Evolutionary conservation across 2,113 vertebrate genomes (phyloP).

Genomic region (Oryzias woworae): DNA sequence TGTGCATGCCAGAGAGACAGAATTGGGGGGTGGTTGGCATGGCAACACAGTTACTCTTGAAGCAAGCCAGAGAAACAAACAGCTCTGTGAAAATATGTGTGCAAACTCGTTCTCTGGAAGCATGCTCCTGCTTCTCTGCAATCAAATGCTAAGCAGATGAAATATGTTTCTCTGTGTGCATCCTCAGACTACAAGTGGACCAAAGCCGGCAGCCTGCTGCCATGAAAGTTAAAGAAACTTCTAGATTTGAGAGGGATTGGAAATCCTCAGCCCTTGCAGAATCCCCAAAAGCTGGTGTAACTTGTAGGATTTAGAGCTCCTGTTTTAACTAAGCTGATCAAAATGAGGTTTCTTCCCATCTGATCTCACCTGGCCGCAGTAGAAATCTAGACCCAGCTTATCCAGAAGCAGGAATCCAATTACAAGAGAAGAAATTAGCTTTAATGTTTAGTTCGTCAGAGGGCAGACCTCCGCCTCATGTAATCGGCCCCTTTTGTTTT

Average conservation of each 20-base stretch:
- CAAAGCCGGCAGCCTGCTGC: conserved; percentile 38
- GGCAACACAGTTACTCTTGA: conserved; percentile 69
- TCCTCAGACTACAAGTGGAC: conserved; percentile 37
- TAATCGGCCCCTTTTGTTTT: conserved; percentile 29
- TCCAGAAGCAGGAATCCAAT: conserved; percentile 48
- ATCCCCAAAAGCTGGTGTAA: conserved; percentile 52
- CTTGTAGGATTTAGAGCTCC: conserved; percentile 15
- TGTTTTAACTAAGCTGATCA: conserved; percentile 17
- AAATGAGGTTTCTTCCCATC: background rate
- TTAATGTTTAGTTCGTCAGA: conserved; percentile 43
- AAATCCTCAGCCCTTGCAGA: conserved; percentile 20
- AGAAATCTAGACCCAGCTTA: conserved; percentile 43
- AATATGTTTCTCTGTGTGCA: background rate
- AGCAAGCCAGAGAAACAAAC: conserved; percentile 68
- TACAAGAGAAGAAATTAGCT: conserved; percentile 47
- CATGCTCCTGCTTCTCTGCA: conserved; percentile 36
- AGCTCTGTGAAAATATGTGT: conserved; percentile 59
- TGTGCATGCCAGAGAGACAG: conserved; percentile 6
- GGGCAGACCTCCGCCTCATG: conserved; percentile 17
- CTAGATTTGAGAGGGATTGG: conserved; percentile 51
- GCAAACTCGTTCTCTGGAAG: conserved; percentile 36
- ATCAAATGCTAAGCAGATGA: conserved; percentile 34
- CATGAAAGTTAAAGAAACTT: conserved; percentile 50
- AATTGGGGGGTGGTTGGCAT: conserved; percentile 56
- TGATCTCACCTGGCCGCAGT: conserved; percentile 61